These are phyloP conservation scores for Mystacornis crossleyi DNA, from an alignment of 2,113 vertebrate genomes.

Conservation along the genomic window DNA sequence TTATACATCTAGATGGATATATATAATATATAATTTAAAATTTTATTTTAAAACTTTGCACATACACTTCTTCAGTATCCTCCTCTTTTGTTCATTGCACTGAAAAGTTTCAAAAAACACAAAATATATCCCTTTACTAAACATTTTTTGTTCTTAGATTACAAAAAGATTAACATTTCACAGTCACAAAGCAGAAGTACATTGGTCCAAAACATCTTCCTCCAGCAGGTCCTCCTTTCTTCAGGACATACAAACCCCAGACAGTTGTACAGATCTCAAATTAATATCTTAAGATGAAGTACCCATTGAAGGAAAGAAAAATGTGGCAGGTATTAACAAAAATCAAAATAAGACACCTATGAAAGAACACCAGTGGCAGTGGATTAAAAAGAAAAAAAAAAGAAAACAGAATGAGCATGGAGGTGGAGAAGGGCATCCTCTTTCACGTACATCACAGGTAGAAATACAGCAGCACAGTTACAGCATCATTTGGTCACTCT, in stretches of 20 bases:
- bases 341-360: not conserved
- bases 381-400: not conserved
- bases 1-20: slow-evolving; percentile 32
- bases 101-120: slow-evolving; percentile 82
- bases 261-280: slow-evolving; percentile 43
- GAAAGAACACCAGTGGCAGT: not conserved
- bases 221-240: slow-evolving; percentile 49
- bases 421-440: slow-evolving; percentile 15
- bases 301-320: slow-evolving; percentile 29
- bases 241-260: slow-evolving; percentile 52
- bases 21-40: slow-evolving; percentile 76
- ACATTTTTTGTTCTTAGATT: slow-evolving; percentile 77
- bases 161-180: slow-evolving; percentile 87
- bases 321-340: not conserved
- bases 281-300: slow-evolving; percentile 32
- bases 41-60: slow-evolving; percentile 81
- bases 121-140: slow-evolving; percentile 85
- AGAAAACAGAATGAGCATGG: not conserved
- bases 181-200: slow-evolving; percentile 83
- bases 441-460: slow-evolving; percentile 64
- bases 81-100: slow-evolving; percentile 77
- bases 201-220: slow-evolving; percentile 64
- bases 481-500: slow-evolving; percentile 45
- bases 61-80: slow-evolving; percentile 74
- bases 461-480: slow-evolving; percentile 56